These are phyloP conservation scores for Agrotis segetum DNA, from an alignment of 2,888 invertebrate species.

Conservation along the genomic window DNA sequence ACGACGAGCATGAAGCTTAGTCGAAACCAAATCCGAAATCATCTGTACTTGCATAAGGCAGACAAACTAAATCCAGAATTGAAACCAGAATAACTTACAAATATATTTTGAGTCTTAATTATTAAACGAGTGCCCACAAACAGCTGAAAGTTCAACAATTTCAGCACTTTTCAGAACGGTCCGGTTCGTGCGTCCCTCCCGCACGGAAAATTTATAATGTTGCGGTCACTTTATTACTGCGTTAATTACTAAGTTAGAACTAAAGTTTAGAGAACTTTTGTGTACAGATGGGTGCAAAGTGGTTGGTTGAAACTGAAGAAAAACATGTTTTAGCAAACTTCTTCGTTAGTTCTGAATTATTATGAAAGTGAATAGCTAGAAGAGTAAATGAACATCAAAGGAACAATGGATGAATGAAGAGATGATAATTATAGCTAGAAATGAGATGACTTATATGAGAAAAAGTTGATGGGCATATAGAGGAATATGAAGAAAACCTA, in stretches of 20 bases:
- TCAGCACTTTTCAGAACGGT: slow-evolving; percentile 17
- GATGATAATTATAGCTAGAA: no score
- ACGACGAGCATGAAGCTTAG: no score
- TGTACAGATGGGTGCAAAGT: not conserved
- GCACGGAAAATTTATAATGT: slow-evolving; percentile 24
- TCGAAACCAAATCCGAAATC: no score
- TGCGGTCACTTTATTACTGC: slow-evolving; percentile 31
- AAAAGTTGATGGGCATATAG: no score
- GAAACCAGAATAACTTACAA: not conserved
- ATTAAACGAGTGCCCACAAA: slow-evolving; percentile 17
- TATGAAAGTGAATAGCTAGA: no score
- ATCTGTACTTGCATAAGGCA: no score
- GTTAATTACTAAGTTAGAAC: slow-evolving; percentile 40
- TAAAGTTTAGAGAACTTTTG: slow-evolving; percentile 19
- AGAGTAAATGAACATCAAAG: no score
- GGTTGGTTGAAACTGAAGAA: not conserved
- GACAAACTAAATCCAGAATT: not conserved
- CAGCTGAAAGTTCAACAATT: slow-evolving; percentile 29
- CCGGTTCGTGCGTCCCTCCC: slow-evolving; percentile 12
- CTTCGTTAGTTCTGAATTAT: no score
- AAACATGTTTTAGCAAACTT: no score
- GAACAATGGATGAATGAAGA: no score
- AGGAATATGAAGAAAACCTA: no score
- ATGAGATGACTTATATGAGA: no score
- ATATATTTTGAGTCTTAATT: slow-evolving; percentile 11